Evolutionary conservation across 1,140 invertebrate genomes (phyloP).

Genomic region (Micrasema longulum): DNA sequence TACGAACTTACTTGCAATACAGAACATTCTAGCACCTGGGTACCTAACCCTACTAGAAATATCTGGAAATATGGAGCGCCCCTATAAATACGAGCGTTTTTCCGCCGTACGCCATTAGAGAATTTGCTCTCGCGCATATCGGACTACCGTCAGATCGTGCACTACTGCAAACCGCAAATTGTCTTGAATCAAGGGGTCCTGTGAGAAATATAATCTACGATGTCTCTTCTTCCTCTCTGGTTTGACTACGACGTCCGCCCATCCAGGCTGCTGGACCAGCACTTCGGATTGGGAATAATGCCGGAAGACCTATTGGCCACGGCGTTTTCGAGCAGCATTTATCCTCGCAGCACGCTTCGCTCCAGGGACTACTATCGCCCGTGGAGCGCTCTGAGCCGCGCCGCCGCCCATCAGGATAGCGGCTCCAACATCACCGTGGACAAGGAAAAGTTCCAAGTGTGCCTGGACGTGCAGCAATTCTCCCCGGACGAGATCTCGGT

Average conservation of each 20-base stretch:
- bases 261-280: constrained; percentile 23
- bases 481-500: constrained; percentile 82
- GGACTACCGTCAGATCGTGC: no score
- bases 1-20: no score
- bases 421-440: neutral
- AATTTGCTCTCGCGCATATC: no score
- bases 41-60: no score
- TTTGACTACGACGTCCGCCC: constrained; percentile 10
- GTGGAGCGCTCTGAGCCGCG: neutral
- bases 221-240: constrained; percentile 49
- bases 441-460: constrained; percentile 68
- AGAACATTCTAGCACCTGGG: no score
- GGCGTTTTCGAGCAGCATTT: neutral
- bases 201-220: no score
- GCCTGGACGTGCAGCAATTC: constrained; percentile 77
- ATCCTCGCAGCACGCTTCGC: neutral
- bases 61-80: no score
- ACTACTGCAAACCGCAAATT: no score
- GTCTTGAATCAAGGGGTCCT: no score
- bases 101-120: no score
- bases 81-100: no score
- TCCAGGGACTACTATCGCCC: neutral
- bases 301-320: constrained; percentile 20
- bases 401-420: neutral
- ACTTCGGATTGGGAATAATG: constrained; percentile 21